phyloP scores from a whole-genome alignment of 2,113 vertebrate species.

The Ornithorhynchus anatinus region DNA sequence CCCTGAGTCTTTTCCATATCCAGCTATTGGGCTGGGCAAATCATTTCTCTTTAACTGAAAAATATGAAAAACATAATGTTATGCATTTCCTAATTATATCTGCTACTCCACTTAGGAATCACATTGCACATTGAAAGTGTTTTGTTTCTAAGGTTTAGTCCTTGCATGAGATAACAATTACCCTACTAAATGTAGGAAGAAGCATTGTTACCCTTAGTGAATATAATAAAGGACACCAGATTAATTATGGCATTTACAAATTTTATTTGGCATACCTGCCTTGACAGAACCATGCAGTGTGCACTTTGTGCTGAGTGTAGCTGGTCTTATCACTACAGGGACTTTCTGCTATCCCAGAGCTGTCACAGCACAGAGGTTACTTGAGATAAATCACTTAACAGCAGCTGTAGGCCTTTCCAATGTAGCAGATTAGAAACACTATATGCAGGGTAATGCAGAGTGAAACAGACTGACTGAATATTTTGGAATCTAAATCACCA shows the following conservation, averaged over 20 bases:
- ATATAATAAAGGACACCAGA: not conserved
- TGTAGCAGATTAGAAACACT: constrained; percentile 51
- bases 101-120: not conserved
- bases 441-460: constrained; percentile 40
- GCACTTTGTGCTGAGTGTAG: constrained; percentile 44
- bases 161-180: not conserved
- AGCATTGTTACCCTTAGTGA: constrained; percentile 1
- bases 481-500: constrained; percentile 45
- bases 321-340: constrained; percentile 46
- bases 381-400: constrained; percentile 66
- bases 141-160: not conserved
- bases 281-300: constrained; percentile 44
- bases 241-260: constrained; percentile 27
- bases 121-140: too few species aligned
- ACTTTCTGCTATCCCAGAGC: constrained; percentile 48
- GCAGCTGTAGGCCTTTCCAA: constrained; percentile 46
- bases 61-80: not conserved
- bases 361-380: constrained; percentile 60
- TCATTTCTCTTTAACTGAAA: too few species aligned
- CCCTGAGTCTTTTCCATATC: too few species aligned
- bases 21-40: too few species aligned
- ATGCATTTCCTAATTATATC: not conserved
- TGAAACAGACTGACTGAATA: constrained; percentile 46
- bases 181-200: not conserved
- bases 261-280: constrained; percentile 28